Conservation (phyloP, 2,797 vertebrate genomes). For the Thaleichthys pacificus region DNA sequence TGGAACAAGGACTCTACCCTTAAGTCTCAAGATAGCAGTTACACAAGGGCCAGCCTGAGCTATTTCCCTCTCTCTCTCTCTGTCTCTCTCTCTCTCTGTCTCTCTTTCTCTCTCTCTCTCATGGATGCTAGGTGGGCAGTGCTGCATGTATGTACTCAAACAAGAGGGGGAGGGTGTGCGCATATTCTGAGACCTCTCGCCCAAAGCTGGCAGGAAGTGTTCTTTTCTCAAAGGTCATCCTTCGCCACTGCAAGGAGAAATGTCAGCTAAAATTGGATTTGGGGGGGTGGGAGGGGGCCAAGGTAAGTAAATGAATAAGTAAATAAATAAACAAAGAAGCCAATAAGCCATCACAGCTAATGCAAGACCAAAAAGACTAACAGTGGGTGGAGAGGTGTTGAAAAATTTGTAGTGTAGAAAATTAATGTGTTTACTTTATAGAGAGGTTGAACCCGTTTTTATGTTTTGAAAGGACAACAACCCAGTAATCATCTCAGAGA, state of each 20-base stretch:
- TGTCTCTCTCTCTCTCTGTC: too few species aligned
- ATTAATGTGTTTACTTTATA: slow-evolving; percentile 55
- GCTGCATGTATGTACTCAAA: too few species aligned
- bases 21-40: too few species aligned
- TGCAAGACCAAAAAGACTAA: slow-evolving; percentile 56
- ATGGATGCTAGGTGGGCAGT: too few species aligned
- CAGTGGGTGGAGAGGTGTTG: slow-evolving; percentile 46
- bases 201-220: slow-evolving; percentile 72
- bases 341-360: slow-evolving; percentile 65
- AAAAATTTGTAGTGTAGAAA: slow-evolving; percentile 54
- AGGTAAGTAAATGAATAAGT: slow-evolving; percentile 60
- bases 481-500: background rate
- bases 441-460: slow-evolving; percentile 33
- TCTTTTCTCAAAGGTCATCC: slow-evolving; percentile 90
- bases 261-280: slow-evolving; percentile 92
- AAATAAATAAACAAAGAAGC: slow-evolving; percentile 73
- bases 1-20: too few species aligned
- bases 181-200: slow-evolving; percentile 52
- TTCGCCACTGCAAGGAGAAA: slow-evolving; percentile 86
- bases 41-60: too few species aligned
- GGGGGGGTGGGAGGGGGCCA: slow-evolving; percentile 15
- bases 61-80: too few species aligned
- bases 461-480: slow-evolving; percentile 27
- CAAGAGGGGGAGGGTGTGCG: background rate
- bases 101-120: too few species aligned